Base-by-base conservation (phyloP, 2,797 vertebrate species). In the Lacerta viridis region DNA sequence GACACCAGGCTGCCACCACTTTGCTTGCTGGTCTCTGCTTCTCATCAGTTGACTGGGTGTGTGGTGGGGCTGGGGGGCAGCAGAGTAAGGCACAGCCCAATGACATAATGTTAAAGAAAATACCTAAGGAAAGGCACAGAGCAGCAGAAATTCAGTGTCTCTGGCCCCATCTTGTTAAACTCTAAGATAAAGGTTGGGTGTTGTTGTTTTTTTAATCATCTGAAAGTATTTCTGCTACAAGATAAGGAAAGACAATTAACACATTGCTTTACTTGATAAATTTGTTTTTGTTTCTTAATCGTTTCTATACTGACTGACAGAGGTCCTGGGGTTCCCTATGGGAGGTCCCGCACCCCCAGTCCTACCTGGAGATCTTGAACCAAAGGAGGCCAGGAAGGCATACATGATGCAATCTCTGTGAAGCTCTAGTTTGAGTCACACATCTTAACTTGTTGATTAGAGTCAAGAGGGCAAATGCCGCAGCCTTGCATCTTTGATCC, bases 401-500 rank as follows among this genome's bases (percentile, higher is more conserved):
- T 68, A 25, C 17, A 61, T 4, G 50, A 55, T 64, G 61, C 61
- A 64, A 39, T 55, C 33, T 64, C 27, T 55, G 11, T 50, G 36
- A 75, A 75, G 33, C 11, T n/a, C 46, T 41, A 29, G n/a, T 69
- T 7, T 61, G 36, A 68, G 13, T 69, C 41, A 71, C 1, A 8
- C 4, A 8, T 13, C 33, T 80, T 36, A 69, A 55, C 23, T 69
- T 80, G 41, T 36, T 25, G 69, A 11, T n/a, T 87, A 29, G 13
- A 29, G 23, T 4, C 33, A 20, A 20, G 17, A 13, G 1, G 76
- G 64, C 84, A 89, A 91, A 90, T 13, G 41, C 74, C n/a, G n/a
- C n/a, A n/a, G n/a, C n/a, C 87, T 88, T 89, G 11, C 85, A 79
- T n/a, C 82, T 90, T 93, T 91, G 75, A 78, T 91, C 87, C 79